Conservation (phyloP, 1,140 invertebrate genomes). For the Pseudoatta argentina region DNA sequence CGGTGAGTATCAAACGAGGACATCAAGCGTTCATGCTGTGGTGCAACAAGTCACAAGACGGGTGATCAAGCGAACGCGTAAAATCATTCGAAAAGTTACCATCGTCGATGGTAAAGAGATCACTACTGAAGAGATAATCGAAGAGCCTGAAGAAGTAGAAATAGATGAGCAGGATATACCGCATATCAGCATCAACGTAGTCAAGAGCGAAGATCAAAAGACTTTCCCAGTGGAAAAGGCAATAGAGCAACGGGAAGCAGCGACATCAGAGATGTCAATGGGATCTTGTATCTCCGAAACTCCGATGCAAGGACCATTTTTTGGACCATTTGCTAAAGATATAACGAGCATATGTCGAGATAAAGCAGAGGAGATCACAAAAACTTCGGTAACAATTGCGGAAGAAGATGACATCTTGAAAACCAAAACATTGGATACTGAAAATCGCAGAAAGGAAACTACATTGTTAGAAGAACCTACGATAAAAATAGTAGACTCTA, state of each 20-base stretch:
- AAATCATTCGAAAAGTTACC: conserved; percentile 91
- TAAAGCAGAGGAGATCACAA: background rate
- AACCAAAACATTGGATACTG: background rate
- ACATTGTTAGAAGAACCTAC: background rate
- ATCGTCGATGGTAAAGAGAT: conserved; percentile 94
- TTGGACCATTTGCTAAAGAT: conserved; percentile 76
- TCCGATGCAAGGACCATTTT: conserved; percentile 76
- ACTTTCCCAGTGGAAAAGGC: background rate
- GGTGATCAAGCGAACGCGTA: conserved; percentile 91
- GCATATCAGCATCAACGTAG: conserved; percentile 91
- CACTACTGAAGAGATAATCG: conserved; percentile 92
- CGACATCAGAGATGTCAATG: background rate
- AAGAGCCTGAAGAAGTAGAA: conserved; percentile 94
- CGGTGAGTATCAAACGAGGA: conserved; percentile 84
- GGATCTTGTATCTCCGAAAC: conserved; percentile 51
- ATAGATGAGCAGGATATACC: conserved; percentile 91
- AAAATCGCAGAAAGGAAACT: background rate
- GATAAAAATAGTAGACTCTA: background rate
- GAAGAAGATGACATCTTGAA: background rate
- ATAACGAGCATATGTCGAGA: conserved; percentile 31
- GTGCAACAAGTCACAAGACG: conserved; percentile 93
- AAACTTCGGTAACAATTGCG: background rate
- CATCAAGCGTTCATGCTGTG: conserved; percentile 90
- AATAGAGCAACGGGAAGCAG: background rate
- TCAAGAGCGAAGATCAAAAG: conserved; percentile 86